Conservation (phyloP, 1,140 invertebrate species). For the Drosophila orena region DNA sequence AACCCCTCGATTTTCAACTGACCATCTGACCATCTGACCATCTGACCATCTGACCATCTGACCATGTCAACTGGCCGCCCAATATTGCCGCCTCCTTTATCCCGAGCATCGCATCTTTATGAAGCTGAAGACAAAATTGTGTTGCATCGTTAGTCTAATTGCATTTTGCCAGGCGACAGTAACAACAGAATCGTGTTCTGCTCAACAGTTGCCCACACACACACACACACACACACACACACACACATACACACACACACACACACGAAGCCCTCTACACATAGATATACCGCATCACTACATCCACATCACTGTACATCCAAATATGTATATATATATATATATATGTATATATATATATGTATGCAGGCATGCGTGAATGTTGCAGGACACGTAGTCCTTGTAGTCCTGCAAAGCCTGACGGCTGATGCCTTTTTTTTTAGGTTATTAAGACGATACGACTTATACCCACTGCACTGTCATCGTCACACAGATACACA, state of each 20-base stretch:
- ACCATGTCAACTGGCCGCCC: constrained; percentile 15
- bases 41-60: constrained; percentile 38
- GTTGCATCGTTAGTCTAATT: constrained; percentile 82
- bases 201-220: constrained; percentile 25
- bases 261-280: neutral
- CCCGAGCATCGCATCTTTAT: constrained; percentile 43
- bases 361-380: constrained; percentile 60
- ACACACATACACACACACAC: neutral
- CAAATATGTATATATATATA: constrained; percentile 1
- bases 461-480: constrained; percentile 37
- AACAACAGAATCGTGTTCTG: constrained; percentile 53
- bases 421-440: constrained; percentile 76
- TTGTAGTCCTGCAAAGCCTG: constrained; percentile 21
- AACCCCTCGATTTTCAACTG: constrained; percentile 13
- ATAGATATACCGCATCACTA: neutral
- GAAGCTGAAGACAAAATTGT: constrained; percentile 80
- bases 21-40: constrained; percentile 33
- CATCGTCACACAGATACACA: constrained; percentile 40
- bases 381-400: constrained; percentile 49
- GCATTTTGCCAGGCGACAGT: constrained; percentile 66
- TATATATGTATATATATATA: constrained; percentile 4
- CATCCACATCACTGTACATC: neutral
- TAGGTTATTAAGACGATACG: constrained; percentile 80
- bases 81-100: constrained; percentile 8
- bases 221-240: constrained; percentile 4